Conservation (phyloP, 1,140 invertebrate genomes). For the Danaus melanippus region DNA sequence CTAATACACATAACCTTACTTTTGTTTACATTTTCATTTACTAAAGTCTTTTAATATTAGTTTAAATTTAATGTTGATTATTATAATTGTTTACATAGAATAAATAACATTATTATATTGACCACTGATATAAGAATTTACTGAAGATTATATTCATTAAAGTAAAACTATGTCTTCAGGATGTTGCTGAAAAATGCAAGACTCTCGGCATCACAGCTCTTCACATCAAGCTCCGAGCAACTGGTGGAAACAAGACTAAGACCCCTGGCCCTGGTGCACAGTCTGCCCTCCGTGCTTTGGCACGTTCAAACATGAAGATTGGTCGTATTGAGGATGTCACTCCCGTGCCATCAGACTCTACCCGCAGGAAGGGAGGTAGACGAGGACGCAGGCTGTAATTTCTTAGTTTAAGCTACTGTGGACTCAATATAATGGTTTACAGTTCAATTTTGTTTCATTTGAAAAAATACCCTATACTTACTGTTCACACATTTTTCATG, state of each 20-base stretch:
- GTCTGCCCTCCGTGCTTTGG: slow-evolving; percentile 96
- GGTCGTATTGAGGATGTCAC: slow-evolving; percentile 99
- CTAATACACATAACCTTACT: slow-evolving; percentile 3
- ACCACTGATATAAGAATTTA: too few species aligned
- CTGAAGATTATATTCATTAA: neutral
- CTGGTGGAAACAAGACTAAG: slow-evolving; percentile 98
- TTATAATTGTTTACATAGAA: too few species aligned
- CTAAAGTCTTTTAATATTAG: too few species aligned
- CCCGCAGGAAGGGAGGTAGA: slow-evolving; percentile 99
- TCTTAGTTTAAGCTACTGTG: slow-evolving; percentile 61
- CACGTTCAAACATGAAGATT: slow-evolving; percentile 99
- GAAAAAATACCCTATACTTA: too few species aligned
- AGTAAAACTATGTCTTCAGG: slow-evolving; percentile 73
- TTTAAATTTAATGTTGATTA: too few species aligned
- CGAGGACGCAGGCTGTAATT: slow-evolving; percentile 97
- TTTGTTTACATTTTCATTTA: slow-evolving; percentile 7
- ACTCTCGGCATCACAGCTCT: slow-evolving; percentile 96
- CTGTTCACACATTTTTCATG: too few species aligned
- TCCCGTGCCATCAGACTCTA: slow-evolving; percentile 98
- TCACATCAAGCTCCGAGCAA: slow-evolving; percentile 98
- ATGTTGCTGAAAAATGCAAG: slow-evolving; percentile 99
- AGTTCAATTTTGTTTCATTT: slow-evolving; percentile 40
- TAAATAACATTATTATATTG: too few species aligned
- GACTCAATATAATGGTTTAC: slow-evolving; percentile 53
- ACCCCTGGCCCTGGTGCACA: slow-evolving; percentile 99